Base-by-base conservation (phyloP, 2,113 vertebrate species). In the Platichthys flesus region DNA sequence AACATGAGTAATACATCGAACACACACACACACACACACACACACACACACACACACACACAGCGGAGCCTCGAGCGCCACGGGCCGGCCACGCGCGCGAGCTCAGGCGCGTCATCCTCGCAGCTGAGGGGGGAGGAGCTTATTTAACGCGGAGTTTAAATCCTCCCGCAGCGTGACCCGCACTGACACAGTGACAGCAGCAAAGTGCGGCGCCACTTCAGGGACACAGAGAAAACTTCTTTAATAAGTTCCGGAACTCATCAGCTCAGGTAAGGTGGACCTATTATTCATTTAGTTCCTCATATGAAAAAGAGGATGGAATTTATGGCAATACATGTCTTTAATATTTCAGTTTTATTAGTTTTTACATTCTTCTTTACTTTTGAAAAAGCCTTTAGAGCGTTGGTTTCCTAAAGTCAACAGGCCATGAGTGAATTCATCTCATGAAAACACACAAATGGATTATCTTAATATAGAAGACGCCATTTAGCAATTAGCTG, bases 61-160 rank as follows among this genome's bases (percentile, higher is more conserved):
- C 45, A 47, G 10, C 45, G 45, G 45, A 47, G 45, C 45, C 49
- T 83, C 57, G 71, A 86, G 91, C 88, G 91, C 88, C 94, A 94
- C 93, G 94, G 92, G 94, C 84, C 90, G 84, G 92, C 90, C 94
- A 94, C 94, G 93, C 90, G 93, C 86, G 56, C 87, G 67, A 20
- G 47, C 15, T 51, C 47, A 51, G 45, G 28, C 51, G 62, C 81
- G 79, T 70, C 76, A 42, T 60, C 68, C 18, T 16, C 58, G 66
- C 24, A 5, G 79, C 86, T 74, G 85, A 88, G 83, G 87, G 63
- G 63, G 86, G 88, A 81, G 90, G 90, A 87, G 90, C 85, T 15
- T 51, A 7, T 78, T 80, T 1, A 37, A 71, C 47, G 74, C 37
- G 59, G 62, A 88, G 89, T 85, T 90, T 93, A 90, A 92, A 94